Evolutionary conservation across 1,140 invertebrate species (phyloP).

Genomic region (Dreissena polymorpha): DNA sequence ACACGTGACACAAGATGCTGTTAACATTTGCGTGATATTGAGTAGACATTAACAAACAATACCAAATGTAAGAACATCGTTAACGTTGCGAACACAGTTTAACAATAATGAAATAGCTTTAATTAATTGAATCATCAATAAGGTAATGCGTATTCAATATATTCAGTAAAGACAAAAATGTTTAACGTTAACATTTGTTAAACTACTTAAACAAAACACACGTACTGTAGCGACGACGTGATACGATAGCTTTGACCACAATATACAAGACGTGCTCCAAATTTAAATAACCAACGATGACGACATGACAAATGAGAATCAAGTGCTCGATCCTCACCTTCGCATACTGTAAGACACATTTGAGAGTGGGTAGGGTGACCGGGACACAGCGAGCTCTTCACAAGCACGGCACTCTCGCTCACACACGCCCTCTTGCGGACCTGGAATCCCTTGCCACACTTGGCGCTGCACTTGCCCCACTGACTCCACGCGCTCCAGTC

Average conservation of each 20-base stretch:
- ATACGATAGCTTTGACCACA: neutral
- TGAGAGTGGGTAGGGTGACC: constrained; percentile 33
- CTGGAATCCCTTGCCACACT: constrained; percentile 47
- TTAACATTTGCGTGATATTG: neutral
- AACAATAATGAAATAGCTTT: too few species aligned
- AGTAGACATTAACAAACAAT: neutral
- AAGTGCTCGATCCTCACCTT: constrained; percentile 30
- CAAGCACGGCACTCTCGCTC: constrained; percentile 17
- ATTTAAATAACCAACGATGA: too few species aligned
- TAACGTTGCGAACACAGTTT: too few species aligned
- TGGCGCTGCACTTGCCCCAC: constrained; percentile 42
- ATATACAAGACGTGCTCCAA: neutral
- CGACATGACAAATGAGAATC: neutral
- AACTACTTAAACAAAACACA: neutral
- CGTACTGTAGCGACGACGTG: neutral
- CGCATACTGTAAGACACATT: constrained; percentile 38
- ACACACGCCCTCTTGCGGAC: constrained; percentile 37
- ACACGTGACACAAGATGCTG: neutral
- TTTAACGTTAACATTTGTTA: neutral
- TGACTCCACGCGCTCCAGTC: constrained; percentile 33
- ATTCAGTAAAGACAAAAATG: neutral
- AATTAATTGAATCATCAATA: neutral
- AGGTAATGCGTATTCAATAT: neutral
- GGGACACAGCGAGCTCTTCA: constrained; percentile 20
- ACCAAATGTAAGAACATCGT: too few species aligned